phyloP scores from a whole-genome alignment of 2,888 invertebrate species.

The Chrysina gloriosa region DNA sequence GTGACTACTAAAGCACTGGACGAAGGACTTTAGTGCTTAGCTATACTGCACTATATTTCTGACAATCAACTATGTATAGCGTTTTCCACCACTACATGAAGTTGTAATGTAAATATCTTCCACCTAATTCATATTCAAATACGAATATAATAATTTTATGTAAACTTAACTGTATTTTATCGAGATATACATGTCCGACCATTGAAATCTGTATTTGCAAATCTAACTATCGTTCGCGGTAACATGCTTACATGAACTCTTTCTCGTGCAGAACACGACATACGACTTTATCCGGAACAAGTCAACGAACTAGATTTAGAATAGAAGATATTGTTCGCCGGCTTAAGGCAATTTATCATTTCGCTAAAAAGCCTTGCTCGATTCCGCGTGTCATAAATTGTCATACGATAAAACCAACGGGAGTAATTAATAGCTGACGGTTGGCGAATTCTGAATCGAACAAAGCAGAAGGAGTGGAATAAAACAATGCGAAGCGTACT shows the following conservation, averaged over 20 bases:
- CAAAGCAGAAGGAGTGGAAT: conserved; percentile 15
- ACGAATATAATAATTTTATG: too few relatives aligned
- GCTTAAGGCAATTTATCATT: conserved; percentile 22
- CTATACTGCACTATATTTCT: too few relatives aligned
- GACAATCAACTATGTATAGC: too few relatives aligned
- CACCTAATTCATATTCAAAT: too few relatives aligned
- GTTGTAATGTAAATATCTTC: too few relatives aligned
- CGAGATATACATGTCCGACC: too few relatives aligned
- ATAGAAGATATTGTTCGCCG: conserved; percentile 13
- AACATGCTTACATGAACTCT: neutral
- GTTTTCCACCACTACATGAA: too few relatives aligned
- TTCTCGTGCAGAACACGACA: neutral
- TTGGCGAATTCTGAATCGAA: conserved; percentile 19
- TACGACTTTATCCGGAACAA: neutral
- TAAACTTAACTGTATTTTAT: too few relatives aligned
- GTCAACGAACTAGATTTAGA: conserved; percentile 29
- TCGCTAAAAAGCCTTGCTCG: conserved; percentile 28
- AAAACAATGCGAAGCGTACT: conserved; percentile 28
- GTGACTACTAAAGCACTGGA: too few relatives aligned
- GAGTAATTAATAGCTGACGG: conserved; percentile 16
- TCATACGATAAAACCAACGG: conserved; percentile 14
- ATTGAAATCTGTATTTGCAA: neutral
- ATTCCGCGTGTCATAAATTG: conserved; percentile 30
- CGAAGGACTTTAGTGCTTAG: too few relatives aligned
- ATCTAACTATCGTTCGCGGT: neutral